Evolutionary conservation across 1,140 invertebrate species (phyloP), one percentile per base, ranked within the genome.

Genomic region (Aphelinus atriplicis): DNA sequence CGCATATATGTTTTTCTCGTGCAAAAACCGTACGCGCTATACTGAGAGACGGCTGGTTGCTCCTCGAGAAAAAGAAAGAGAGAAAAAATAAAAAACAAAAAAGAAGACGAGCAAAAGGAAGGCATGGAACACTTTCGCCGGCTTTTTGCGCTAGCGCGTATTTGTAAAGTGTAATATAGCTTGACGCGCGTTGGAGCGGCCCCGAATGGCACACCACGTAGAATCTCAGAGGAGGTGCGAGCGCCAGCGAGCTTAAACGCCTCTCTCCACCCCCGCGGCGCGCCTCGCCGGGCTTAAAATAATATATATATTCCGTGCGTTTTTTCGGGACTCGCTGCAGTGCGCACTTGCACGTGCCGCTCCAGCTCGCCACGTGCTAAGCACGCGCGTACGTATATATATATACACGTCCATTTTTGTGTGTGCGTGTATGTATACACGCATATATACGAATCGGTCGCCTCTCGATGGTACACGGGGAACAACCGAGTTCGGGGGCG

Each of bases 221-320:
- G 81, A 86, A 86, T 85, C 86, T 87, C 84, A 87, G 86, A 88
- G 87, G 87, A 88, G 87, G 87, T 85, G 58, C 47, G 46, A 71
- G 50, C 56, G 67, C 60, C 58, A 26, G 55, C 73, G 45, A 56
- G 57, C 61, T 74, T 68, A 82, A 63, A 73, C 73, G 77, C 80
- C 74, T 82, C 79, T 26, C 26, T 26, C 26, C 26, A 26, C 26
- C 26, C 26, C 26, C 26, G 26, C 26, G 26, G 26, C 84, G 85
- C 87, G 86, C 86, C 87, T 87, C 84, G 83, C 83, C 74, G 86
- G 86, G 86, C 82, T 84, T 81, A 86, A 88, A 88, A 88, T 87
- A 86, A 87, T 85, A 84, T 84, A 86, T 83, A 70, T 67, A 69
- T 77, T 79, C 63, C 70, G 75, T 78, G 69, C 76, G 75, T 57